A percentile compares a stretch with the other conserved stretches of the same genome.
These are phyloP conservation scores for Prunella himalayana DNA, from an alignment of 2,113 vertebrate species.

Conservation along the genomic window DNA sequence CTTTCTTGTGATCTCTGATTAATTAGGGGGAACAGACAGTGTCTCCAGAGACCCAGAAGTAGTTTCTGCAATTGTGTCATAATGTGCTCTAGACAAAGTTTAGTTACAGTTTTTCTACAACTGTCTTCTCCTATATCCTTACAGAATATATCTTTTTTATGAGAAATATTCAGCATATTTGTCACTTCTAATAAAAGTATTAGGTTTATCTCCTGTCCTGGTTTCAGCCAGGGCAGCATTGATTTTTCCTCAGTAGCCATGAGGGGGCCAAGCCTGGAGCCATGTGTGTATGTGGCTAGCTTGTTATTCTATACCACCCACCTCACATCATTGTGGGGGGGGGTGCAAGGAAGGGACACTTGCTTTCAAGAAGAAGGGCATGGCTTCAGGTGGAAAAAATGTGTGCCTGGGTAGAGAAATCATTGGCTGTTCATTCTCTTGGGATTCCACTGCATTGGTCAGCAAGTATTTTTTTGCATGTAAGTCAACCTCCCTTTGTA, in stretches of 20 bases:
- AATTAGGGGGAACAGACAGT: neutral
- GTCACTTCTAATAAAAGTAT: neutral
- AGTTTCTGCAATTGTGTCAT: neutral
- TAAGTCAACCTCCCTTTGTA: neutral
- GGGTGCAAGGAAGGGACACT: neutral
- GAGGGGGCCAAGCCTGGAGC: accelerated
- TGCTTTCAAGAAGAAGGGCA: neutral
- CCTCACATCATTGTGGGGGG: neutral
- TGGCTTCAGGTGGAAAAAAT: neutral
- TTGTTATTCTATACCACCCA: neutral
- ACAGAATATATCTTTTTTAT: neutral
- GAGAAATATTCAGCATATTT: neutral
- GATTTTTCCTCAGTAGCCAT: neutral
- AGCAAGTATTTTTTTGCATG: accelerated
- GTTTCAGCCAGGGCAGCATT: neutral
- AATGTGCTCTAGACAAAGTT: neutral
- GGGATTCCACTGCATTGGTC: neutral
- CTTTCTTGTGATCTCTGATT: neutral
- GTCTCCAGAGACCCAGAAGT: neutral
- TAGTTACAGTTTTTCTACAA: neutral
- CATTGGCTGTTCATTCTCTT: neutral
- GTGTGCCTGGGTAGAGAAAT: neutral
- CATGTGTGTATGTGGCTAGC: neutral
- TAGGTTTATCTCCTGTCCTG: neutral
- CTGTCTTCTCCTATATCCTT: neutral